These are phyloP conservation scores for Drosophila sordidapex DNA, from an alignment of 2,888 invertebrate genomes.

Conservation along the genomic window DNA sequence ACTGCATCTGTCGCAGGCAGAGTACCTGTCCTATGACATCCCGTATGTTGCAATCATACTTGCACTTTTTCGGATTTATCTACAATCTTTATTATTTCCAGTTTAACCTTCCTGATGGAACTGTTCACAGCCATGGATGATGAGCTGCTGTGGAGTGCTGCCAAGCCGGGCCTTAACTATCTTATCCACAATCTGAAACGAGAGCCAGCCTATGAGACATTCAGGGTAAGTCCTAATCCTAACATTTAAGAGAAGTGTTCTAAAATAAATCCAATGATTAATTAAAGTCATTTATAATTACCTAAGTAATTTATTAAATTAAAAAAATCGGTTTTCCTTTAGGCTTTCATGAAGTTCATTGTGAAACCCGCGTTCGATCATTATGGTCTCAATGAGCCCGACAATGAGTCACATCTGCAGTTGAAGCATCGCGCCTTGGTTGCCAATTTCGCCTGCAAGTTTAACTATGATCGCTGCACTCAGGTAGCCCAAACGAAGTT, in stretches of 20 bases:
- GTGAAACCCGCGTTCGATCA: slow-evolving; percentile 84
- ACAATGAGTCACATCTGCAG: slow-evolving; percentile 85
- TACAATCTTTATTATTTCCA: background rate
- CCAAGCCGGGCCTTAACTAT: slow-evolving; percentile 87
- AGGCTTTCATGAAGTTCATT: slow-evolving; percentile 85
- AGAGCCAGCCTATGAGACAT: slow-evolving; percentile 87
- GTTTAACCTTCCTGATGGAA: slow-evolving; percentile 85
- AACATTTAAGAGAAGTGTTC: no score
- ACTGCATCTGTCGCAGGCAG: slow-evolving; percentile 87
- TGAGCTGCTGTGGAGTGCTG: slow-evolving; percentile 88
- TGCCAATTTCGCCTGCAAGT: slow-evolving; percentile 86
- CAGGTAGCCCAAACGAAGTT: slow-evolving; percentile 85
- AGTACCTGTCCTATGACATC: slow-evolving; percentile 87
- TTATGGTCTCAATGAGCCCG: slow-evolving; percentile 85
- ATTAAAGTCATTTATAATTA: no score
- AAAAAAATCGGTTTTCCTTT: background rate
- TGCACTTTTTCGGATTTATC: background rate
- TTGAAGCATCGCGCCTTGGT: slow-evolving; percentile 86
- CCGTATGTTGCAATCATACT: slow-evolving; percentile 76
- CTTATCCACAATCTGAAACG: slow-evolving; percentile 87
- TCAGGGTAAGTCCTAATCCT: slow-evolving; percentile 85
- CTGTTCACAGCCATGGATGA: slow-evolving; percentile 86
- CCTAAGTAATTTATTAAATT: background rate
- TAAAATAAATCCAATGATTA: no score
- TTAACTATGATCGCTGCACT: slow-evolving; percentile 86